Conservation (phyloP, 2,113 vertebrate species). For the Paracanthobrama guichenoti region DNA sequence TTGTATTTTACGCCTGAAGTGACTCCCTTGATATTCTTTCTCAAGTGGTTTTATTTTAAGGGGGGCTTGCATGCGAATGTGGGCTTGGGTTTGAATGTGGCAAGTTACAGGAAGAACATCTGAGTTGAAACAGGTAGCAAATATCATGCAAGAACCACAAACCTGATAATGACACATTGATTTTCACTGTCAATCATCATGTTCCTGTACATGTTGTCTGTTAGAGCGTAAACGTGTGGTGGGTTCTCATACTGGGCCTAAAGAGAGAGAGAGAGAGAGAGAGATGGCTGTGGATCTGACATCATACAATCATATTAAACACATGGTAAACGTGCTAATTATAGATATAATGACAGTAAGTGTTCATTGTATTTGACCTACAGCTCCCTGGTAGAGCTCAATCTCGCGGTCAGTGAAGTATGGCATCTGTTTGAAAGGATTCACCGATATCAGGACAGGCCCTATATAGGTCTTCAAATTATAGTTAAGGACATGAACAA, state of each 20-base stretch:
- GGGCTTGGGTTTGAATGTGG: neutral
- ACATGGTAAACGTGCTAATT: neutral
- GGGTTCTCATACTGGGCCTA: slow-evolving; percentile 99
- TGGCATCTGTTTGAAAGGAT: slow-evolving; percentile 98
- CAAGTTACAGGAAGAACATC: neutral
- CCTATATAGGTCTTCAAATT: slow-evolving; percentile 90
- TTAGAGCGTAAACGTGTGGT: slow-evolving; percentile 93
- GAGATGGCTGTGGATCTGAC: neutral
- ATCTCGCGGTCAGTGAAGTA: slow-evolving; percentile 95
- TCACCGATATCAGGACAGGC: slow-evolving; percentile 92
- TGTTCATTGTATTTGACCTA: slow-evolving; percentile 71
- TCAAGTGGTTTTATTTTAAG: neutral
- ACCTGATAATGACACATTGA: slow-evolving; percentile 94
- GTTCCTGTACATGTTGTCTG: slow-evolving; percentile 97
- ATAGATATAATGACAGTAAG: neutral
- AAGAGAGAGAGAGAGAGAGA: slow-evolving; percentile 34
- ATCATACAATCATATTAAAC: neutral
- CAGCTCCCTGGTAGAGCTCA: slow-evolving; percentile 95
- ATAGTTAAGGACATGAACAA: slow-evolving; percentile 60
- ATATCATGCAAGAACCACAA: slow-evolving; percentile 19
- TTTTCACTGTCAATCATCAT: slow-evolving; percentile 97
- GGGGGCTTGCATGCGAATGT: neutral
- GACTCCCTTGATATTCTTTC: neutral
- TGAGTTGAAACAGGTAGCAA: neutral
- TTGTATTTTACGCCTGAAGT: neutral